A percentile compares a stretch with the other conserved stretches of the same genome.
These are phyloP conservation scores for Indicator indicator DNA, from an alignment of 2,113 vertebrate species.

Conservation along the genomic window DNA sequence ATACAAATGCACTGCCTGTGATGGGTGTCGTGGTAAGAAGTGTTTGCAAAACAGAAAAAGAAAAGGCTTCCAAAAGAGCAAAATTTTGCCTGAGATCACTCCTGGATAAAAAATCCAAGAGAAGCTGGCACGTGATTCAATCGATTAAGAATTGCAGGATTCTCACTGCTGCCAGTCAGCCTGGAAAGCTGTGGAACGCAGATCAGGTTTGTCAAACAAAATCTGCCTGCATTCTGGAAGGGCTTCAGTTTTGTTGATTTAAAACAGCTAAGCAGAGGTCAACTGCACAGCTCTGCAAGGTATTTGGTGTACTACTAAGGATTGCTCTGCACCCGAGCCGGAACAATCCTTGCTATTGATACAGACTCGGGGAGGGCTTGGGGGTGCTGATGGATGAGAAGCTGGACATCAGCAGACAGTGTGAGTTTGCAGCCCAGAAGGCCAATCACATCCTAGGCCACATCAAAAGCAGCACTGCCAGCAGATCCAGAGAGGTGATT, in stretches of 20 bases:
- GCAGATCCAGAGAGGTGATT: too few species aligned
- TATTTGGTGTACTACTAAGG: not conserved
- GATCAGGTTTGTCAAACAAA: not conserved
- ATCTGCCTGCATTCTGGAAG: not conserved
- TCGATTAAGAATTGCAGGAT: not conserved
- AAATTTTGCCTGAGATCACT: not conserved
- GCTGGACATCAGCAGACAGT: too few species aligned
- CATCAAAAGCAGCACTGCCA: too few species aligned
- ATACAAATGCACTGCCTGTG: not conserved
- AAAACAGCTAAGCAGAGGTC: not conserved
- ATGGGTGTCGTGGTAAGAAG: not conserved
- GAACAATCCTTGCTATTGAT: too few species aligned
- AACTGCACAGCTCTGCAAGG: not conserved
- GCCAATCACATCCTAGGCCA: too few species aligned
- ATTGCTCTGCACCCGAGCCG: too few species aligned
- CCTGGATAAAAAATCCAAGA: not conserved
- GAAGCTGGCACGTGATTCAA: not conserved
- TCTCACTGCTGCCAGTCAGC: not conserved
- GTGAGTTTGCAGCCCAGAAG: too few species aligned
- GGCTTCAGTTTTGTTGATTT: not conserved
- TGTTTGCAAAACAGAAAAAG: conserved; percentile 45
- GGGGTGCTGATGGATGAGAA: too few species aligned
- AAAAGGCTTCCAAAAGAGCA: not conserved
- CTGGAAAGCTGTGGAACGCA: not conserved
- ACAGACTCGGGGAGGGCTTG: too few species aligned